Conservation (phyloP, 2,797 vertebrate species). For the Monodelphis domestica region DNA sequence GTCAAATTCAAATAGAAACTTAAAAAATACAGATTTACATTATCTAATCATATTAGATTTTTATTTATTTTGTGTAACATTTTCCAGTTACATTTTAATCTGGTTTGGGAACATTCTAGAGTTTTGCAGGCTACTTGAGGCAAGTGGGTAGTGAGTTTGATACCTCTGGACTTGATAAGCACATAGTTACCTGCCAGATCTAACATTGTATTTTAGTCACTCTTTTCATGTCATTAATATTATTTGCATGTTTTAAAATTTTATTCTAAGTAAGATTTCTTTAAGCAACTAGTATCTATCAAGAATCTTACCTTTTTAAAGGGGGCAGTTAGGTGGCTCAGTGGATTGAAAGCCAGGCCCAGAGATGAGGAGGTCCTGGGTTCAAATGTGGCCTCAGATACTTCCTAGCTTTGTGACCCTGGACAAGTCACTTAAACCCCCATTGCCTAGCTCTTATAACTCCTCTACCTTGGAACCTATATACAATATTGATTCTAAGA, state of each 20-base stretch:
- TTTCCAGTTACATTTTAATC: background rate
- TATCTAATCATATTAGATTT: background rate
- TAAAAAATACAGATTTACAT: background rate
- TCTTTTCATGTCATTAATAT: background rate
- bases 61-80: background rate
- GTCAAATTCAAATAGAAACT: background rate
- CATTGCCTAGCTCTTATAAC: no score
- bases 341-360: no score
- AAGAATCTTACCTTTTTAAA: background rate
- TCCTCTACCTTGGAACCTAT: no score
- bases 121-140: background rate
- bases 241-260: background rate
- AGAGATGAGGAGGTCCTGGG: no score
- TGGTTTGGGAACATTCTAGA: background rate
- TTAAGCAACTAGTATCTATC: background rate
- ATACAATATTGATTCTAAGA: no score
- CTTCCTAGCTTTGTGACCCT: no score
- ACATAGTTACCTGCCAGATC: background rate
- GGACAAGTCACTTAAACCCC: no score
- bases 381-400: no score
- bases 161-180: background rate
- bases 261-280: background rate
- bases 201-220: background rate
- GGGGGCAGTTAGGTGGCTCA: no score
- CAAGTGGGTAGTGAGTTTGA: background rate